Base-by-base conservation (phyloP, 1,140 invertebrate genomes). In the Orchesella cincta region DNA sequence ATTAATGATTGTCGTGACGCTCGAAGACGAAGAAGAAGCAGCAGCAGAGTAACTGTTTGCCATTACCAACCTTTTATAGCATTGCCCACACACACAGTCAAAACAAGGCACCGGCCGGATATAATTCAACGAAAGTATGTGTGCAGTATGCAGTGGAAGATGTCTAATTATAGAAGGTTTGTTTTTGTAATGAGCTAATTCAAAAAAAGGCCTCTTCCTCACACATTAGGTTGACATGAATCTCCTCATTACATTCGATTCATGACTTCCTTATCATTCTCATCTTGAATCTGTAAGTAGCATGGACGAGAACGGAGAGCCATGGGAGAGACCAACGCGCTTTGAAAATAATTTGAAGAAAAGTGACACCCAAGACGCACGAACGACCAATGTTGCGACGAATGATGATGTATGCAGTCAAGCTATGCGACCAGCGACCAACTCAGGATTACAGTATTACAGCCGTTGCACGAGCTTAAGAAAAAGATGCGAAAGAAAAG, bases 191-290 rank as follows among this genome's bases (percentile, higher is more conserved):
- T 67, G 62, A 67, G 62, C 31, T 29, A 14, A 29, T 31, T 67
- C n/a, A n/a, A 67, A 67, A 67, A 67, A 31, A n/a, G n/a, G 62
- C 31, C 62, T 67, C 62, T 67, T 67, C 62, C 62, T 67, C 62
- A n/a, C 62, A 67, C 62, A 67, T 67, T 67, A 67, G 33, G 23
- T 14, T 67, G 26, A 67, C 31, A 67, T 67, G 29, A 67, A 67
- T 67, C 62, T 57, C 23, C 52, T 67, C 62, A 67, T 67, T 67
- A 67, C 31, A 33, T 31, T 33, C 62, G 29, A 3, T n/a, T 67
- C 62, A 33, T 31, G 31, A 67, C 62, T 67, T 67, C 62, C 62
- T 67, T 67, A 67, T 67, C 62, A 67, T 33, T 18, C 33, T 29
- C 31, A 67, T 29, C 52, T 57, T 57, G 39, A 14, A 57, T n/a